A percentile compares a stretch with the other conserved stretches of the same genome.
Evolutionary conservation across 2,113 vertebrate genomes (phyloP).

Genomic region (Pitta sordida): DNA sequence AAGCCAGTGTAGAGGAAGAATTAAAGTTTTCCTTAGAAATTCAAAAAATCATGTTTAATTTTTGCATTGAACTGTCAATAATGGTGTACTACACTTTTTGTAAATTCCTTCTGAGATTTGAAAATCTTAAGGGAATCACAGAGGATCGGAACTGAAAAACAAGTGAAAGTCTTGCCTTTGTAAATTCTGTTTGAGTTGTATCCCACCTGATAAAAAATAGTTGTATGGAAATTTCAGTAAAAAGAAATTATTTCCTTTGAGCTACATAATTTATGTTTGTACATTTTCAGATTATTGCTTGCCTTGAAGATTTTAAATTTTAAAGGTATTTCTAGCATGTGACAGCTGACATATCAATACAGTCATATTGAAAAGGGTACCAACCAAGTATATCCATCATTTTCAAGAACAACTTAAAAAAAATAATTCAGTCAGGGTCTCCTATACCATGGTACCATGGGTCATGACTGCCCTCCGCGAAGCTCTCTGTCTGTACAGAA

Average conservation of each 20-base stretch:
- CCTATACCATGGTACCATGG: no score
- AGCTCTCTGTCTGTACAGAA: no score
- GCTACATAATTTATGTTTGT: neutral
- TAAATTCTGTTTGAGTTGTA: neutral
- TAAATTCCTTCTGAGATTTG: neutral
- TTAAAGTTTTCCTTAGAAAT: neutral
- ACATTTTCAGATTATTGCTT: neutral
- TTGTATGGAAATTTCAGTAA: neutral
- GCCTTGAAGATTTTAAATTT: neutral
- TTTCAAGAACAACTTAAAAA: no score
- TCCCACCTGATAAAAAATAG: neutral
- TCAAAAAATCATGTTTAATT: neutral
- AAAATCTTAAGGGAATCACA: neutral
- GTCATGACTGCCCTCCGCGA: no score
- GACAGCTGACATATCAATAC: neutral
- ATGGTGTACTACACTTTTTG: neutral
- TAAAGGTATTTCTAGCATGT: neutral
- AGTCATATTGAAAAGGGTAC: neutral
- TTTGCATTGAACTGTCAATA: neutral
- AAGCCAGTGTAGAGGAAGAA: neutral
- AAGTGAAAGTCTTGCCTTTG: neutral
- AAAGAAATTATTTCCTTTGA: neutral
- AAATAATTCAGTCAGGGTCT: no score
- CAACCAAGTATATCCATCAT: neutral
- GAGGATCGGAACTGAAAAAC: neutral